These are phyloP conservation scores for Drosophila fungiperda DNA, from an alignment of 2,888 invertebrate genomes.

Conservation along the genomic window DNA sequence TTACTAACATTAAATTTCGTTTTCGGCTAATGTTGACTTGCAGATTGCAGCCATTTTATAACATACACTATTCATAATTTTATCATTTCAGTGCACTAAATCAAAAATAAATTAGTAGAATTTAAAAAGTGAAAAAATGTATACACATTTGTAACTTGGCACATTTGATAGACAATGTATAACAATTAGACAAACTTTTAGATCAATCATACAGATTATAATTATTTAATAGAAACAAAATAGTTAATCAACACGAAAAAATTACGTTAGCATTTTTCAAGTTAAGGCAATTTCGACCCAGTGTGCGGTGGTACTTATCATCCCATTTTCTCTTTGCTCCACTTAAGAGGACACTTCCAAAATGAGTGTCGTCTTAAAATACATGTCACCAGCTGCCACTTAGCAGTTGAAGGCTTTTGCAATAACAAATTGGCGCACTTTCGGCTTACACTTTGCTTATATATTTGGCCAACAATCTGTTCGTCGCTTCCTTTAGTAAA, in stretches of 20 bases:
- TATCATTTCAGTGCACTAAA: background rate
- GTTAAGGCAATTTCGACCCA: background rate
- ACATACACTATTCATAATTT: background rate
- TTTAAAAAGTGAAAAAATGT: background rate
- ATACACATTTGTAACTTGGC: background rate
- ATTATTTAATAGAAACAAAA: background rate
- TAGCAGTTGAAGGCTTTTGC: slow-evolving; percentile 1
- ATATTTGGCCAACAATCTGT: slow-evolving; percentile 13
- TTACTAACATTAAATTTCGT: background rate
- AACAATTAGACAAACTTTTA: background rate
- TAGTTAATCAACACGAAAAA: background rate
- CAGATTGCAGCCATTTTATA: background rate
- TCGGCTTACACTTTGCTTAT: slow-evolving; percentile 4
- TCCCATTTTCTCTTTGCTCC: background rate
- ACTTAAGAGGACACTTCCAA: background rate
- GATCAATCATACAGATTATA: background rate
- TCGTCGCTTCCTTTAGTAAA: background rate
- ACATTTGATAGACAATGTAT: background rate
- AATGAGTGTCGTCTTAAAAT: background rate
- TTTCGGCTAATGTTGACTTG: background rate
- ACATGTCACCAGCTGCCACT: slow-evolving; percentile 5
- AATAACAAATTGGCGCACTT: slow-evolving; percentile 26
- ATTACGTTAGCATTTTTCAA: background rate
- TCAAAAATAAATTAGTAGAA: background rate
- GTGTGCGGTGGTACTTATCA: background rate